Base-by-base conservation (phyloP, 2,797 vertebrate genomes). In the Schizothorax lantsangensis region DNA sequence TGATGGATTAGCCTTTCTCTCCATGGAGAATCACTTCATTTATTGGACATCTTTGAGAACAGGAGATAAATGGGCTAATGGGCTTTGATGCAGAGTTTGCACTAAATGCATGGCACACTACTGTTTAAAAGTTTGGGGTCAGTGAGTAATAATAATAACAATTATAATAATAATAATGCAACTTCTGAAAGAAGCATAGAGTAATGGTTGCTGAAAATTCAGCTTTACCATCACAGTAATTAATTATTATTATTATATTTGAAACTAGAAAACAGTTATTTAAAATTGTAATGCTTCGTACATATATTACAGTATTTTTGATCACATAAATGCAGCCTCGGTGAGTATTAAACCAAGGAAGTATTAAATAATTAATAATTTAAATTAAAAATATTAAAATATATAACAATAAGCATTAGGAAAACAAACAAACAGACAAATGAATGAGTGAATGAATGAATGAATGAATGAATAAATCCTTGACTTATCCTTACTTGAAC, bases 51-150 rank as follows among this genome's bases (percentile, higher is more conserved):
- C 59, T n/a, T 30, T 12, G 38, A 69, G 68, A 83, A 59, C 8
- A 88, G 47, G 79, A 87, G 79, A 87, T 79, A 89, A 84, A 89
- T 26, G 74, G 85, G 43, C 64, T 83, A 85, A 71, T 36, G 80
- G 49, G 64, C 36, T 75, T 83, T 84, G 80, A 79, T 86, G 64
- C 23, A 78, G 72, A 5, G 5, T 64, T 64, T 30, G 11, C n/a
- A 30, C 59, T 30, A 30, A 15, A 64, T 30, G 59, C 59, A 14
- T 62, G 4, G 6, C 59, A 62, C 59, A 26, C n/a, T 26, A 14
- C 4, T 1, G n/a, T n/a, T n/a, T n/a, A n/a, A n/a, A n/a, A n/a
- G n/a, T n/a, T n/a, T 62, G 54, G 21, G 8, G 54, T 21, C 19
- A 54, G 47, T 49, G 47, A 15, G 47, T 15, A 49, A 15, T 45